phyloP scores from a whole-genome alignment of 2,113 vertebrate species.

The Collichthys lucidus region DNA sequence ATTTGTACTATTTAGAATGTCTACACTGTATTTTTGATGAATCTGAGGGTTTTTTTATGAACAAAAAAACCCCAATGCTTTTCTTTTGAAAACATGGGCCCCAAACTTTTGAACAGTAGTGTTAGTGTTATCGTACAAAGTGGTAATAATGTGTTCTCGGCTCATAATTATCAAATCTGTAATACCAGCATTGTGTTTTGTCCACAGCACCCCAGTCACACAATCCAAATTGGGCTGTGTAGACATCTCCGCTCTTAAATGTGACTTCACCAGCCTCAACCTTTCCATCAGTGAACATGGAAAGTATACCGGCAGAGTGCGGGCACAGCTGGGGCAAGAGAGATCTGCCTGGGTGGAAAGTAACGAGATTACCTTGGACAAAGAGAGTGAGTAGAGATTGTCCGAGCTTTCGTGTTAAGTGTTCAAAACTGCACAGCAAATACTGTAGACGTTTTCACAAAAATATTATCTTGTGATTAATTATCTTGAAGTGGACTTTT shows the following conservation, averaged over 20 bases:
- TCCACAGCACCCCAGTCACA: fast-evolving
- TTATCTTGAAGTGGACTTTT: no score
- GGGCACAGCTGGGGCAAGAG: conserved; percentile 26
- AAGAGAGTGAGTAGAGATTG: conserved; percentile 67
- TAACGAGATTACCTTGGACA: conserved; percentile 19
- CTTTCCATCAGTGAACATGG: conserved; percentile 21
- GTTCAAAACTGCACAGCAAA: no score
- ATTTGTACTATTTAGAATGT: no score
- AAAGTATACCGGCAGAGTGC: conserved; percentile 51
- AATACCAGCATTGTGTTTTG: background rate
- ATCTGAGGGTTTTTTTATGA: no score
- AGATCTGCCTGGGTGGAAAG: conserved; percentile 73
- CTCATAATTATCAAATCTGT: background rate
- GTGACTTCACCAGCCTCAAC: conserved; percentile 58
- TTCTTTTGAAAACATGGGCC: no score
- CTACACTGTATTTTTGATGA: no score
- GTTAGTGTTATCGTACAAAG: no score
- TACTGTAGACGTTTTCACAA: no score
- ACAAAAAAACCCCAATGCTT: no score
- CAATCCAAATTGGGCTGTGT: background rate
- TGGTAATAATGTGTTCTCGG: no score
- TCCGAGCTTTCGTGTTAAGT: background rate
- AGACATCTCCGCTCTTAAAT: conserved; percentile 51
- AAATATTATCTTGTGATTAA: no score
- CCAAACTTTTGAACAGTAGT: no score